Percentiles rank a stretch among this genome's conserved stretches.
phyloP scores from a whole-genome alignment of 1,140 invertebrate genomes.

The Penaeus chinensis region DNA sequence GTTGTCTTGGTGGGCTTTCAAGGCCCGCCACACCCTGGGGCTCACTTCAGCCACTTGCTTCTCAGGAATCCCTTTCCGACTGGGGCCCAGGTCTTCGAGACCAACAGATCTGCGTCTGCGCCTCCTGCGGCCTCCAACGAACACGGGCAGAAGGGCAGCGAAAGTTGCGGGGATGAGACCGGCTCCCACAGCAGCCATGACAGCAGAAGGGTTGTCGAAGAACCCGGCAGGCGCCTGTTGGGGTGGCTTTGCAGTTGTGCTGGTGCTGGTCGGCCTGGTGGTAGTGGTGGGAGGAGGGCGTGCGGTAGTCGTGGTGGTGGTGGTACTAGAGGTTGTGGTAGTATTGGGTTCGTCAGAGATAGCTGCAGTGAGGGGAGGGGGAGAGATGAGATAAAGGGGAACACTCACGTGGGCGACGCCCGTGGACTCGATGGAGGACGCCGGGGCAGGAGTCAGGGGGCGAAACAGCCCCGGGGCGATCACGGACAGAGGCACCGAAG shows the following conservation, averaged over 20 bases:
- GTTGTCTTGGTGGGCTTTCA: neutral
- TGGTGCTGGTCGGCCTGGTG: slow-evolving; percentile 6
- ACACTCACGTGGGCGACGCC: slow-evolving; percentile 33
- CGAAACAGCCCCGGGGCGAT: neutral
- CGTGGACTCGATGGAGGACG: neutral
- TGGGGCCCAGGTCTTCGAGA: neutral
- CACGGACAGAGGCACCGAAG: neutral
- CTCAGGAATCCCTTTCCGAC: neutral
- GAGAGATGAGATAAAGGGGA: slow-evolving; percentile 21
- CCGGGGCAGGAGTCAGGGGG: neutral
- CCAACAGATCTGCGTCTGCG: slow-evolving; percentile 15
- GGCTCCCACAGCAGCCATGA: slow-evolving; percentile 52
- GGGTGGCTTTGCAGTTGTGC: neutral
- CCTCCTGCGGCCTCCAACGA: slow-evolving; percentile 32
- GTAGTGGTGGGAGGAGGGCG: slow-evolving; percentile 11
- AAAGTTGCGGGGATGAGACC: slow-evolving; percentile 43
- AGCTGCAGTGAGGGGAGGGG: neutral
- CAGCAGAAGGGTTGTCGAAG: slow-evolving; percentile 39
- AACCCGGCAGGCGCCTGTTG: neutral
- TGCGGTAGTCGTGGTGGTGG: slow-evolving; percentile 27
- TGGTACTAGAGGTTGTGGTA: slow-evolving; percentile 2
- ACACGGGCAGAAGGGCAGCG: slow-evolving; percentile 40
- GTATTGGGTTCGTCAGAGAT: neutral
- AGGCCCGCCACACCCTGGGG: slow-evolving; percentile 16
- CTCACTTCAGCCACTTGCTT: slow-evolving; percentile 16